Conservation (phyloP, 2,888 invertebrate species). For the Pristionchus japonicus region DNA sequence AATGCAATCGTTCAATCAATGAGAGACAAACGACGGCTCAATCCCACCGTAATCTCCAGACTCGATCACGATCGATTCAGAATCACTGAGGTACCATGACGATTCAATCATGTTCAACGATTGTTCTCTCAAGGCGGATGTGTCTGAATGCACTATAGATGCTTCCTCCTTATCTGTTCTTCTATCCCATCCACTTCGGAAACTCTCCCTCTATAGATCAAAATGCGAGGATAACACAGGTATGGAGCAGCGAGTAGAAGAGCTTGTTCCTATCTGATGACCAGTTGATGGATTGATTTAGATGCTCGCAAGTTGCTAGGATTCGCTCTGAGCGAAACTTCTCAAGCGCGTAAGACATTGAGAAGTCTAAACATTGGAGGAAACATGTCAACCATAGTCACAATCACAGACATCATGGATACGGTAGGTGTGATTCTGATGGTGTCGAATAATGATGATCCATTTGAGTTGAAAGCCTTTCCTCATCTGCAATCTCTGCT, state of each 20-base stretch:
- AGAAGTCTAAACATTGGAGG: conserved; percentile 41
- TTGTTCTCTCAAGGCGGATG: conserved; percentile 29
- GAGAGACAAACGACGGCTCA: not conserved
- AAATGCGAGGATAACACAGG: conserved; percentile 9
- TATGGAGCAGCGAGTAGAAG: not conserved
- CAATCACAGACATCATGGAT: not conserved
- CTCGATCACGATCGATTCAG: conserved; percentile 28
- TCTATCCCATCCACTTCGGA: conserved; percentile 31
- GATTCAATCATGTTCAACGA: not conserved
- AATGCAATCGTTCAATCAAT: conserved; percentile 36
- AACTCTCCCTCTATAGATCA: conserved; percentile 32
- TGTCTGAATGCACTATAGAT: conserved; percentile 8
- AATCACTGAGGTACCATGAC: conserved; percentile 19
- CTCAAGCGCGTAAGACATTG: not conserved
- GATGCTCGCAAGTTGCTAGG: not conserved
- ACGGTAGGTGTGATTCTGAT: not conserved
- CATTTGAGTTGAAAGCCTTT: conserved; percentile 34
- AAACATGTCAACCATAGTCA: not conserved
- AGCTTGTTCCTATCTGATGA: no score
- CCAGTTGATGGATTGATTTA: not conserved
- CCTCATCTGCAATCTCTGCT: conserved; percentile 26
- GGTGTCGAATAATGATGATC: not conserved
- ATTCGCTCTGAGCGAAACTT: not conserved
- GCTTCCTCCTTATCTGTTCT: not conserved
- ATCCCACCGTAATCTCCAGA: not conserved